Conservation (phyloP, 2,888 invertebrate genomes). For the Mellilla xanthometata region DNA sequence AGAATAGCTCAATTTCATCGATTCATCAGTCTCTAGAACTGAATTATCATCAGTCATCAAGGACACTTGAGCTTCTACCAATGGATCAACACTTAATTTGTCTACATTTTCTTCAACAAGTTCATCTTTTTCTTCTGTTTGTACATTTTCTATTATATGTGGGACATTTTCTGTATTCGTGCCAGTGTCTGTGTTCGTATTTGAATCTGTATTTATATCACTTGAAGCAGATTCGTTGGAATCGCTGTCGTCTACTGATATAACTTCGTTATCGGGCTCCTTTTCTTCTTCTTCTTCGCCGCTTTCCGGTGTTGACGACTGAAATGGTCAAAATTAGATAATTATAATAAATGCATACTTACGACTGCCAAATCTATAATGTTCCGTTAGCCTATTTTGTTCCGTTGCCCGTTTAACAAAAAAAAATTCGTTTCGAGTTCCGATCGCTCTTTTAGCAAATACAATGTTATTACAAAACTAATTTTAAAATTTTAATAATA, state of each 20-base stretch:
- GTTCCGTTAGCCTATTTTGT: too few relatives aligned
- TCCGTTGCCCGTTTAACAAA: too few relatives aligned
- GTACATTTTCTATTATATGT: constrained; percentile 11
- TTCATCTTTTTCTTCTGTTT: constrained; percentile 9
- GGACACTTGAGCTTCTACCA: constrained; percentile 57
- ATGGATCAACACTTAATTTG: constrained; percentile 40
- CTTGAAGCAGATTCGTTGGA: constrained; percentile 37
- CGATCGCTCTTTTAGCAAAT: too few relatives aligned
- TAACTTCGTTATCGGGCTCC: constrained; percentile 51
- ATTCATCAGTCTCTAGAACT: constrained; percentile 45
- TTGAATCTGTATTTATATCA: constrained; percentile 20
- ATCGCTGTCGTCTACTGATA: constrained; percentile 54
- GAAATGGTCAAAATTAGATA: constrained; percentile 23
- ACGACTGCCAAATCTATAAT: too few relatives aligned
- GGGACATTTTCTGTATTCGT: constrained; percentile 10
- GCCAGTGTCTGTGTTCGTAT: constrained; percentile 1
- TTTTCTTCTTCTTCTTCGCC: constrained; percentile 42
- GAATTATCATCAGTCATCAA: constrained; percentile 72
- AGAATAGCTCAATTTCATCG: constrained; percentile 56
- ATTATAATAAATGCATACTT: too few relatives aligned
- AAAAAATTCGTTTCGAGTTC: too few relatives aligned
- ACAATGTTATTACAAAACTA: too few relatives aligned
- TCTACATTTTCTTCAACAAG: constrained; percentile 1
- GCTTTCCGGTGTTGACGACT: constrained; percentile 36
- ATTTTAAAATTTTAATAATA: too few relatives aligned